Evolutionary conservation across 30 jellyfish, hydroid and myxozoan genomes (phyloP).

Genomic region (Aurelia aurita complex sp. Pacific): DNA sequence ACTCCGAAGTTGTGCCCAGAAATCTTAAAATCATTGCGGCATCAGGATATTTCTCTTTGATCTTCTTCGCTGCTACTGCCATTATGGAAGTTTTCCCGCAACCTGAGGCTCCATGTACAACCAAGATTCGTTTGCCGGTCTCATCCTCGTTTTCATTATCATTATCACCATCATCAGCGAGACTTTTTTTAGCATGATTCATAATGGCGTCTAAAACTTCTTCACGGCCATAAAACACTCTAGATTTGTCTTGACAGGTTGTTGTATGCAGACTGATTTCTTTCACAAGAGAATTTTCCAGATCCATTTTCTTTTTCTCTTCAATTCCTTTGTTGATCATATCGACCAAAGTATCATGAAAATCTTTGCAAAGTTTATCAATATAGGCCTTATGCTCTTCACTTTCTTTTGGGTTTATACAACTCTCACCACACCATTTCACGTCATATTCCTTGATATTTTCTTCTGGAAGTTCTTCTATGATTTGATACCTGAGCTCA

Average conservation of each 20-base stretch:
- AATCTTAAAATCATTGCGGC: slow-evolving; percentile 64
- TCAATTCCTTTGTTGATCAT: slow-evolving; percentile 86
- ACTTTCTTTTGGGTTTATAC: slow-evolving; percentile 59
- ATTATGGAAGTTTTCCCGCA: slow-evolving; percentile 90
- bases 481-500: slow-evolving; percentile 35
- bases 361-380: slow-evolving; percentile 69
- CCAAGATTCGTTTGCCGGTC: slow-evolving; percentile 33
- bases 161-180: neutral
- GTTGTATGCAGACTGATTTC: slow-evolving; percentile 81
- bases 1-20: slow-evolving; percentile 88
- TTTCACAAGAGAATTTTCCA: slow-evolving; percentile 74
- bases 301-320: slow-evolving; percentile 52
- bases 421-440: slow-evolving; percentile 71
- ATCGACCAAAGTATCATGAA: slow-evolving; percentile 45
- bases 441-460: slow-evolving; percentile 60
- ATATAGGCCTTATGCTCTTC: slow-evolving; percentile 50
- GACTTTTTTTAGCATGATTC: slow-evolving; percentile 27
- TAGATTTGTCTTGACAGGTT: slow-evolving; percentile 78
- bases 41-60: slow-evolving; percentile 47
- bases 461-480: slow-evolving; percentile 31
- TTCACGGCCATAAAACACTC: slow-evolving; percentile 82
- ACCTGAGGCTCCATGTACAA: slow-evolving; percentile 85
- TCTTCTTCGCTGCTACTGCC: slow-evolving; percentile 78
- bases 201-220: slow-evolving; percentile 57
- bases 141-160: neutral